Evolutionary conservation across 2,888 invertebrate species (phyloP).

Genomic region (Rotaria magnacalcarata): DNA sequence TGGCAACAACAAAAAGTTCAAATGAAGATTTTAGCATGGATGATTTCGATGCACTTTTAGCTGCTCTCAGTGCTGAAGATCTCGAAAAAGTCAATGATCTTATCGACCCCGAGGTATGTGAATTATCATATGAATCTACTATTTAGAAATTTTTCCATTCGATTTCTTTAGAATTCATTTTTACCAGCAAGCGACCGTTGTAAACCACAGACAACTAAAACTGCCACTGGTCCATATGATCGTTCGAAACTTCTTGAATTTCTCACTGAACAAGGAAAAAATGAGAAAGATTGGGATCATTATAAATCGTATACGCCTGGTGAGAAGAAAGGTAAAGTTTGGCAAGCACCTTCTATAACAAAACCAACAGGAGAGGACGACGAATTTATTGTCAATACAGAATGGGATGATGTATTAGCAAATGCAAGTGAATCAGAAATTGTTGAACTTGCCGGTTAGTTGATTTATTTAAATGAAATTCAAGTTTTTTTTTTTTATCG

Average conservation of each 20-base stretch:
- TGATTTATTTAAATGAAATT: too few relatives aligned
- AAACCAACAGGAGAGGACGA: slow-evolving; percentile 74
- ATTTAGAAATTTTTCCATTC: background rate
- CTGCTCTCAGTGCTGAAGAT: slow-evolving; percentile 87
- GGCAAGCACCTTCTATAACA: slow-evolving; percentile 58
- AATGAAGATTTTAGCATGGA: slow-evolving; percentile 21
- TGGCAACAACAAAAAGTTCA: slow-evolving; percentile 24
- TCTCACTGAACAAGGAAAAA: slow-evolving; percentile 86
- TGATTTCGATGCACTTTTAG: slow-evolving; percentile 86
- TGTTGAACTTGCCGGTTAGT: slow-evolving; percentile 79
- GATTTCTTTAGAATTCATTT: slow-evolving; percentile 75
- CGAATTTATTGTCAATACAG: slow-evolving; percentile 81
- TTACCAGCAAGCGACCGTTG: slow-evolving; percentile 90
- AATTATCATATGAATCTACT: background rate
- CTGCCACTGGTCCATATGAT: slow-evolving; percentile 88
- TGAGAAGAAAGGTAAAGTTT: slow-evolving; percentile 49
- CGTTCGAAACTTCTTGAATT: slow-evolving; percentile 66
- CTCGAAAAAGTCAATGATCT: slow-evolving; percentile 93
- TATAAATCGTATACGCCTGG: slow-evolving; percentile 37
- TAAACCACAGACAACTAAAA: slow-evolving; percentile 90
- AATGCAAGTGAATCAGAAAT: slow-evolving; percentile 88
- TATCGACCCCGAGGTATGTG: slow-evolving; percentile 89
- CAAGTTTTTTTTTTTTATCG: background rate
- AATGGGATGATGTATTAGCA: slow-evolving; percentile 82
- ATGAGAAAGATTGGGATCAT: slow-evolving; percentile 78